These are phyloP conservation scores for Clarias macrocephalus DNA, from an alignment of 2,113 vertebrate genomes.

Conservation along the genomic window DNA sequence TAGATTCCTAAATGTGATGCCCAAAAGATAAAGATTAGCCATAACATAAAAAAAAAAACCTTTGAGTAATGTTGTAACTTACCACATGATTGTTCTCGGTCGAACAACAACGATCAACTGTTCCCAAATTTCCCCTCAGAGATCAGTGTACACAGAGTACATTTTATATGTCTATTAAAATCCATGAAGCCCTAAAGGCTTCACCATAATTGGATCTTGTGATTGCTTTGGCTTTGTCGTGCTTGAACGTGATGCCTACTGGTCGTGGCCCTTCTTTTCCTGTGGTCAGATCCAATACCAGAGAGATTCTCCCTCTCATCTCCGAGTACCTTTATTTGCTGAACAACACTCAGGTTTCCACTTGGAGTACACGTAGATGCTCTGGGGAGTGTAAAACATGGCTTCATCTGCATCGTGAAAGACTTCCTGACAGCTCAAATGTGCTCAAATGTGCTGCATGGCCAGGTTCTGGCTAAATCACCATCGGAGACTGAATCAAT, in stretches of 20 bases:
- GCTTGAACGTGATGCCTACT: conserved; percentile 19
- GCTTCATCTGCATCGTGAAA: conserved; percentile 2
- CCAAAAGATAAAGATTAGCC: background rate
- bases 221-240: conserved; percentile 1
- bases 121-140: background rate
- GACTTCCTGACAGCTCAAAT: conserved; percentile 10
- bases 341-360: conserved; percentile 37
- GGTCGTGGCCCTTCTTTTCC: background rate
- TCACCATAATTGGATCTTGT: conserved; percentile 19
- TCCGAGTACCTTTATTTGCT: background rate
- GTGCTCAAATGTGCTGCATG: background rate
- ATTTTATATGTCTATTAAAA: background rate
- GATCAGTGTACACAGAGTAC: background rate
- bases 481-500: background rate
- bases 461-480: background rate
- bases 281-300: background rate
- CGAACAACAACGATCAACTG: conserved; percentile 14
- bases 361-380: conserved; percentile 22
- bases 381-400: conserved; percentile 40
- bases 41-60: background rate
- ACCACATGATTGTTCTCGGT: background rate
- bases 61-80: background rate
- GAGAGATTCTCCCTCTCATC: background rate
- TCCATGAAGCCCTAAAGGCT: background rate
- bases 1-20: background rate